Base-by-base conservation (phyloP, 2,113 vertebrate genomes). In the Chascanopsetta lugubris region DNA sequence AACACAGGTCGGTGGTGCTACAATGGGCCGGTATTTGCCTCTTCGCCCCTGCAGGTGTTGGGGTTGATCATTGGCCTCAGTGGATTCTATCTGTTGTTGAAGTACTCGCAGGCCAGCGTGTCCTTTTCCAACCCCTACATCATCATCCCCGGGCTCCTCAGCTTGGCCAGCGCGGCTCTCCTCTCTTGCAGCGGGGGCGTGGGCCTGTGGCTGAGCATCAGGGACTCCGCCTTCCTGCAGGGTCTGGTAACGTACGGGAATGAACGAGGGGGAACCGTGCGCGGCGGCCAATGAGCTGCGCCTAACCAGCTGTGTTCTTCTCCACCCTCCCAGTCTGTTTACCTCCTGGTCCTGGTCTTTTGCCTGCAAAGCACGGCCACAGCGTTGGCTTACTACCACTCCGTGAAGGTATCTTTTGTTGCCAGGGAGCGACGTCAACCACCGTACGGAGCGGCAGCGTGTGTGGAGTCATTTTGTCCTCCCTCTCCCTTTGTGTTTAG, bases 331-430 rank as follows among this genome's bases (percentile, higher is more conserved):
- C 34, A 91, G 89, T 88, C 90, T 82, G 75, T 89, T 54, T 90
- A 83, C 61, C 43, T 89, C 8, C 72, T 91, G 15, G 40, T 91
- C 43, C 53, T 86, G 50, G 76, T 77, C 51, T 79, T 88, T 61
- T 88, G 84, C 64, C 56, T 89, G 56, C 62, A 78, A 46, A 55
- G 77, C 6, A 84, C 87, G 0, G 69, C 90, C 20, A 73, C 79
- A 18, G 74, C 64, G 0, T 65, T 90, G 75, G 82, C 81, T 47
- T 88, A 75, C 55, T 63, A 45, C 55, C 71, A 87, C 48, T 68
- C 48, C 3, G 59, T 36, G 21, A 70, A 81, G 78, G 88, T 90
- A 78, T 0, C 17, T 42, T 18, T 2, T 18, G 40, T 43, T 43
- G 20, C 17, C 42, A 21, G 15, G 18, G 42, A 8, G 40, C 18